These are phyloP conservation scores for Lypha dubia DNA, from an alignment of 2,888 invertebrate species.

Conservation along the genomic window DNA sequence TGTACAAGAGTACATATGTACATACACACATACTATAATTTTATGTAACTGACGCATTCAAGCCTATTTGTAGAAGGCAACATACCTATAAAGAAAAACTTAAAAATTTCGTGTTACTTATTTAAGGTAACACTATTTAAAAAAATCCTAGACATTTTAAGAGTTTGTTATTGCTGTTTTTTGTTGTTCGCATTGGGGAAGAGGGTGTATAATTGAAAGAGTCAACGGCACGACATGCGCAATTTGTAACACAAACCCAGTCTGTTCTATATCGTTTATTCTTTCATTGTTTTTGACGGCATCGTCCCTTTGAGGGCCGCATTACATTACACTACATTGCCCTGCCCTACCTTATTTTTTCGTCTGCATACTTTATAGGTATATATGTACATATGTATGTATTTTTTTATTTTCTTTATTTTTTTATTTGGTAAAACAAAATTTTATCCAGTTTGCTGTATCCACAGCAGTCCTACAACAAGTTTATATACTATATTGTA, in stretches of 20 bases:
- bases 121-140: conserved; percentile 69
- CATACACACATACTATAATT: no score
- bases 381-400: no score
- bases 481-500: conserved; percentile 68
- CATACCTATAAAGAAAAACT: conserved; percentile 45
- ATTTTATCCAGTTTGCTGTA: conserved; percentile 63
- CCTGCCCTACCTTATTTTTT: conserved; percentile 72
- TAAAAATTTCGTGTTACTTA: conserved; percentile 64
- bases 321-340: conserved; percentile 73
- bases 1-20: no score
- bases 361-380: conserved; percentile 63
- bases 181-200: conserved; percentile 3
- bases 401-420: conserved; percentile 21
- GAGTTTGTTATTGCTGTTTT: conserved; percentile 39
- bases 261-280: conserved; percentile 77
- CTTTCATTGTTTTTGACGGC: conserved; percentile 72
- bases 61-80: conserved; percentile 47
- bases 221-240: conserved; percentile 81
- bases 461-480: conserved; percentile 70
- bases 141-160: conserved; percentile 73
- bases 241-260: conserved; percentile 84
- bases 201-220: conserved; percentile 63
- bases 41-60: conserved; percentile 53
- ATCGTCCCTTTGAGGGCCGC: conserved; percentile 71
- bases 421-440: conserved; percentile 54